Conservation (phyloP, 2,888 invertebrate genomes). For the Dioctria linearis region DNA sequence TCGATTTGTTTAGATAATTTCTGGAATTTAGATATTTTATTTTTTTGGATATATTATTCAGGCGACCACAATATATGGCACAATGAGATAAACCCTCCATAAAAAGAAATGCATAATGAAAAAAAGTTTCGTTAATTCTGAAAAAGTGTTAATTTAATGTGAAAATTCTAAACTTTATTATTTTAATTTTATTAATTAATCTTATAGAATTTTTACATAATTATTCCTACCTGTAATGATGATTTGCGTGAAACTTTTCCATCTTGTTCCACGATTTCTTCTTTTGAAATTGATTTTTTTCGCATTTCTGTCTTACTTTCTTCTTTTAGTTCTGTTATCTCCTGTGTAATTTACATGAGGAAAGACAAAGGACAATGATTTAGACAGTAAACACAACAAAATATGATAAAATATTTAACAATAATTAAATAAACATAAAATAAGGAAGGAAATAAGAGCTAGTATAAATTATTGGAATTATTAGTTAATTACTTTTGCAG, state of each 20-base stretch:
- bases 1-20: no score
- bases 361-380: background rate
- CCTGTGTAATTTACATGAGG: slow-evolving; percentile 45
- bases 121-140: no score
- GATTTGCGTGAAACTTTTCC: slow-evolving; percentile 65
- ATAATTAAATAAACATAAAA: background rate
- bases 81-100: no score
- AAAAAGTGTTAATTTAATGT: no score
- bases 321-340: slow-evolving; percentile 63
- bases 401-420: background rate
- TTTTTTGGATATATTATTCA: no score
- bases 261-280: slow-evolving; percentile 63
- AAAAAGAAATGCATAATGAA: no score
- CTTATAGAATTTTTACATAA: background rate
- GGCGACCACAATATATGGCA: no score
- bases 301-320: slow-evolving; percentile 64
- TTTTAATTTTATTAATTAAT: background rate
- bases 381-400: slow-evolving; percentile 12
- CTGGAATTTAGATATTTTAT: no score
- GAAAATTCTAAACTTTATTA: no score
- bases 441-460: no score
- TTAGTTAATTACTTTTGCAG: background rate
- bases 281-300: slow-evolving; percentile 64
- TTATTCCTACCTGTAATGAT: slow-evolving; percentile 64
- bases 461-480: background rate